Conservation (phyloP, 1,140 invertebrate genomes). For the Sycobia sp. region DNA sequence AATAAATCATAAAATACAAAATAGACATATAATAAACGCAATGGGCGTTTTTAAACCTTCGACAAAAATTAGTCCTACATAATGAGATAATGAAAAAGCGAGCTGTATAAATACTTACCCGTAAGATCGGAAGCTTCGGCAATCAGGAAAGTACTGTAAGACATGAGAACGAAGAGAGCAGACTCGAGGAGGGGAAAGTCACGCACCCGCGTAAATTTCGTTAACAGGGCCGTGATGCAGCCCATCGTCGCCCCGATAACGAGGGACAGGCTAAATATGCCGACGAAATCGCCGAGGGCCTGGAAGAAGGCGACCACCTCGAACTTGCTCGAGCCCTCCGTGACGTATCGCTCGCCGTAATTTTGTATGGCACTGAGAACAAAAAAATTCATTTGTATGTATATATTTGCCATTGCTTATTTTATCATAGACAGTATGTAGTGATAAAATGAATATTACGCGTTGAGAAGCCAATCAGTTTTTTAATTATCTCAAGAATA, state of each 20-base stretch:
- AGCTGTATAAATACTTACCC: slow-evolving; percentile 71
- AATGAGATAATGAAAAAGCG: too few species aligned
- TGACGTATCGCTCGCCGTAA: slow-evolving; percentile 76
- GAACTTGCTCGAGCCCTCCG: slow-evolving; percentile 76
- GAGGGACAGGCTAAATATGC: slow-evolving; percentile 90
- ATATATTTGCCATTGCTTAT: too few species aligned
- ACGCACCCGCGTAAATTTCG: slow-evolving; percentile 92
- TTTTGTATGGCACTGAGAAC: slow-evolving; percentile 84
- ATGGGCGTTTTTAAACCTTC: too few species aligned
- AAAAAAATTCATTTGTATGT: not conserved
- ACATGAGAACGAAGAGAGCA: slow-evolving; percentile 96
- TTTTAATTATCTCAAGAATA: too few species aligned
- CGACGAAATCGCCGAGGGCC: slow-evolving; percentile 88
- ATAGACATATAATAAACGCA: not conserved
- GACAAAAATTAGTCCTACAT: too few species aligned
- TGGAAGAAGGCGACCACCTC: slow-evolving; percentile 86
- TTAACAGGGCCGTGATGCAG: slow-evolving; percentile 90
- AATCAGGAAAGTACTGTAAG: slow-evolving; percentile 95
- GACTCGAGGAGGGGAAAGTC: slow-evolving; percentile 97
- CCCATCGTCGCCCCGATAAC: slow-evolving; percentile 91
- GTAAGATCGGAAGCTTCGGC: slow-evolving; percentile 95
- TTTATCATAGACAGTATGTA: too few species aligned
- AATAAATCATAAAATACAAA: not conserved
- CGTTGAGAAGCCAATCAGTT: too few species aligned
- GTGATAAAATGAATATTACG: too few species aligned